These are phyloP conservation scores for Manis pentadactyla DNA, from an alignment of 2,797 vertebrate genomes.

Conservation along the genomic window DNA sequence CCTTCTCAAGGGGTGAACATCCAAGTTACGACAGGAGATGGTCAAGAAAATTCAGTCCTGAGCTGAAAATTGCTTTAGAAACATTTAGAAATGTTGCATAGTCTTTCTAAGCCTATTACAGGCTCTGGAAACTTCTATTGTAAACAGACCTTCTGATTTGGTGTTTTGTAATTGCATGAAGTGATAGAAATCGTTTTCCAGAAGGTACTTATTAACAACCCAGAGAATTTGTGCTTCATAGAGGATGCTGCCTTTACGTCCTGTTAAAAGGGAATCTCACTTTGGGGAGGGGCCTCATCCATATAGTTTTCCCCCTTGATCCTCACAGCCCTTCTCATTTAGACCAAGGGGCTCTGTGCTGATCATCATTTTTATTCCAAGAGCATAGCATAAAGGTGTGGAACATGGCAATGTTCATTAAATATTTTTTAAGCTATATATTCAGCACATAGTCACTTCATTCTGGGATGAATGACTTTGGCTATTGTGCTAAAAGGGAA, in stretches of 20 bases:
- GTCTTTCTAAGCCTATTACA: neutral
- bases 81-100: neutral
- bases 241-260: neutral
- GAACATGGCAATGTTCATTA: too few species aligned
- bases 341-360: neutral
- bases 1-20: neutral
- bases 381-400: neutral
- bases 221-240: neutral
- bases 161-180: neutral
- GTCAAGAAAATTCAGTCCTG: neutral
- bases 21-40: neutral
- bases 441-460: neutral
- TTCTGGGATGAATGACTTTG: neutral
- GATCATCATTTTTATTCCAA: neutral
- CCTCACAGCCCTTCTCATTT: neutral
- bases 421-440: slow-evolving; percentile 7
- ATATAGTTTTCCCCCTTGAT: neutral
- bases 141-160: neutral
- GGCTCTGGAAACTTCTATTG: neutral
- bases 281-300: neutral
- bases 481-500: neutral
- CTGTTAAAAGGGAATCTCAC: too few species aligned
- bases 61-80: neutral
- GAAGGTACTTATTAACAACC: neutral
- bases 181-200: neutral